phyloP scores from a whole-genome alignment of 37 sponge, comb jelly and placozoan genomes.

The Chondrosia reniformis region DNA sequence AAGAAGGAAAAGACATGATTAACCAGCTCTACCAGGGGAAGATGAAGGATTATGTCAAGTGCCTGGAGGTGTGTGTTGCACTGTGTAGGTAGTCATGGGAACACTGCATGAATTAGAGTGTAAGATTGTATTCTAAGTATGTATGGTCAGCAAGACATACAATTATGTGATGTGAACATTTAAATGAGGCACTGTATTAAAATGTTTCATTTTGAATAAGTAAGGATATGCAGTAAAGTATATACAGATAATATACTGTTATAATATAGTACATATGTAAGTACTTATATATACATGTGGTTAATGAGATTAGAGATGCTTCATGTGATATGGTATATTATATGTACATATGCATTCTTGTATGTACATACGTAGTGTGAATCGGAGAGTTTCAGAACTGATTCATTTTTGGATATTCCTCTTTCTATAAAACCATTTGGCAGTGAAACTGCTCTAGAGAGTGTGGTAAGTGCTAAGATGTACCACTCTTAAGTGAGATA shows the following conservation, averaged over 20 bases:
- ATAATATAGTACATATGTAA: not conserved
- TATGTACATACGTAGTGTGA: slow-evolving; percentile 51
- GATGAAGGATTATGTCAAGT: slow-evolving; percentile 93
- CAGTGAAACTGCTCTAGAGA: slow-evolving; percentile 39
- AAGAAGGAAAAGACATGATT: slow-evolving; percentile 69
- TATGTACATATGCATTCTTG: not conserved
- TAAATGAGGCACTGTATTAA: too few relatives aligned
- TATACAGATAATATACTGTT: not conserved
- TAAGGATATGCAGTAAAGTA: too few relatives aligned
- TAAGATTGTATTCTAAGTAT: not conserved
- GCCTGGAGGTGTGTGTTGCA: slow-evolving; percentile 40
- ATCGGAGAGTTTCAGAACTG: slow-evolving; percentile 72
- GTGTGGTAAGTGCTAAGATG: slow-evolving; percentile 80
- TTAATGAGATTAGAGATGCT: not conserved
- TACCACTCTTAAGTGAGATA: too few relatives aligned
- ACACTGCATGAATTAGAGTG: not conserved
- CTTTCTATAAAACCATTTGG: slow-evolving; percentile 93
- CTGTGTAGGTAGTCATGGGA: not conserved
- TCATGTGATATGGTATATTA: not conserved
- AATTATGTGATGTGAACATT: not conserved
- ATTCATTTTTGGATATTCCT: slow-evolving; percentile 86
- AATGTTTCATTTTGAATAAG: not conserved
- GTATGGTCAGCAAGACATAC: not conserved
- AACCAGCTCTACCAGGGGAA: slow-evolving; percentile 87
- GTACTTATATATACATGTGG: not conserved